phyloP scores from a whole-genome alignment of 2,888 invertebrate species.

The Plagiodera versicolora region DNA sequence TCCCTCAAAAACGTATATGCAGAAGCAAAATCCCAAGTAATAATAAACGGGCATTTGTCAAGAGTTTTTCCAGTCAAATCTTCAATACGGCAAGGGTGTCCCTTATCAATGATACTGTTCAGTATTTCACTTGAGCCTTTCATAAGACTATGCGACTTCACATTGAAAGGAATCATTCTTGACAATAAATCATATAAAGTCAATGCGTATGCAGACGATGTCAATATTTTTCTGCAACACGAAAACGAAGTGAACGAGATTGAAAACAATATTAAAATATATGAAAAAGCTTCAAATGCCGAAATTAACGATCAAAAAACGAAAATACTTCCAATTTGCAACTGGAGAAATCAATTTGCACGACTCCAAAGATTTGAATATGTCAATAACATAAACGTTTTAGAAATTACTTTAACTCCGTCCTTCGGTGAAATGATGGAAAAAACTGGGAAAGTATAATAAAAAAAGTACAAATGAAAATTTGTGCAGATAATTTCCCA shows the following conservation, averaged over 20 bases:
- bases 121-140: not conserved
- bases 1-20: not conserved
- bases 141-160: not conserved
- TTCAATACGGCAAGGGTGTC: not conserved
- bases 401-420: too few relatives aligned
- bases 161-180: not conserved
- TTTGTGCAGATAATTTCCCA: too few relatives aligned
- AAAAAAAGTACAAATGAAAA: too few relatives aligned
- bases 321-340: too few relatives aligned
- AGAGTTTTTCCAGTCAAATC: not conserved
- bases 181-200: not conserved
- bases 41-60: not conserved
- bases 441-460: too few relatives aligned
- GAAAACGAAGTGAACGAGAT: not conserved
- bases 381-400: too few relatives aligned
- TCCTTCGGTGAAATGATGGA: too few relatives aligned
- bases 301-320: too few relatives aligned
- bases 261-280: not conserved
- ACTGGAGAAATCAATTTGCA: too few relatives aligned
- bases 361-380: too few relatives aligned
- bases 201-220: slow-evolving; percentile 1
- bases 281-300: not conserved
- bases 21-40: not conserved
- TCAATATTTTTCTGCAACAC: not conserved
- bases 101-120: slow-evolving; percentile 2